Base-by-base conservation (phyloP, 2,888 invertebrate species). In the Caenorhabditis parvicauda region DNA sequence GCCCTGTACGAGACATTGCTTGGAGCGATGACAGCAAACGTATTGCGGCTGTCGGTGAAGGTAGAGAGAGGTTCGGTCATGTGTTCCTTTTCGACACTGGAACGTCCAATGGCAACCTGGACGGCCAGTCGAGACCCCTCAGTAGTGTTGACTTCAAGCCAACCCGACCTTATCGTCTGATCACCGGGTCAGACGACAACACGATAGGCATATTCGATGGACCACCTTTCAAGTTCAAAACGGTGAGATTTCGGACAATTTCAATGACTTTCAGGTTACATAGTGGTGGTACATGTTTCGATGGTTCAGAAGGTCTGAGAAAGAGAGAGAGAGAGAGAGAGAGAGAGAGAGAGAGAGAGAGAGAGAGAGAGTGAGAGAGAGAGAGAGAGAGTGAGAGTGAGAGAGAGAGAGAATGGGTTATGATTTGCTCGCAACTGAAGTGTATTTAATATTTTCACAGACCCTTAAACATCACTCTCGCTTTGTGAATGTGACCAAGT, bases 1-100 rank as follows among this genome's bases (percentile, higher is more conserved):
- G 96, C 0, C 88, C 90, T 0, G 92, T 98, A 76, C 93, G 94
- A 83, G 98, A 99, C 81, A 90, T 98, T 74, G 89, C 92, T 2
- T 99, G 98, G 98, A 92, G 57, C 37, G 88, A 89, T 0, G 98
- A 98, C 82, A 94, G 88, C 82, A 92, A 95, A 82, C 87, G 94
- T 27, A 91, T 98, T 87, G 92, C 92, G 12, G 91, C 90, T 25
- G 95, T 91, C 2, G 98, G 98, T 1, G 94, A 96, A 81, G 98
- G 98, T 3, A 86, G 93, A 45, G 95, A 95, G 84, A 89, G 88
- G 84, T 96, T 90, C 83, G 96, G 92, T 0, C 93, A 94, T 83
- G 95, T 94, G 2, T 95, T 98, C 82, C 91, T 91, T 88, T 87
- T 91, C 3, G 96, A 98, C 81, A 94, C 95, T 0, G 96, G 98